Base-by-base conservation (phyloP, 2,797 vertebrate species). In the Podarcis siculus region DNA sequence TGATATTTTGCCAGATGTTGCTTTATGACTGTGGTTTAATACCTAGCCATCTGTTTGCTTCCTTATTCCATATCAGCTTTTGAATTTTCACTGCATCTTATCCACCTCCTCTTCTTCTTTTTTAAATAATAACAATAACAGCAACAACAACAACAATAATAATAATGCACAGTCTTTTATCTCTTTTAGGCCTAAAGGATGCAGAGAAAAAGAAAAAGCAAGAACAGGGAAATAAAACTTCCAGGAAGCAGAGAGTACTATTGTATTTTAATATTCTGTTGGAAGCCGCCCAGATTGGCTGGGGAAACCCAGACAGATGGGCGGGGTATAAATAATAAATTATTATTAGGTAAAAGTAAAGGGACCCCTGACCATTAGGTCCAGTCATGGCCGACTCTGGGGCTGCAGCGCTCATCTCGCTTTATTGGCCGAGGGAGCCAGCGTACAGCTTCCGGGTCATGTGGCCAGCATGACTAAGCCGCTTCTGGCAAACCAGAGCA, bases 41-140 rank as follows among this genome's bases (percentile, higher is more conserved):
- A 94, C 91, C 92, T 94, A 94, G 93, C 95, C 95, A 96, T 95
- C 95, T 96, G 95, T 92, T 95, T 92, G 94, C 89, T 93, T 92
- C 94, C 90, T 67, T 94, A 92, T 90, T 95, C 95, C 92, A 91
- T 93, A 93, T 82, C 90, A 92, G 90, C 88, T 93, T 94, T 75
- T 84, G 87, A 92, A 92, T 93, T 94, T 93, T 95, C 93, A 79
- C 85, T 85, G 91, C 91, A 89, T 91, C 87, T 37, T 79, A 58
- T 58, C 8, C 4, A 25, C 75, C 8, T 15, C 2, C 55, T 32
- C 27, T 8, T 23, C 0, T 58, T 13, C 32, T 86, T 92, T 95
- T 90, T 45, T 1, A 42, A 78, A 90, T 91, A 91, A 95, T 15
- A 61, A 61, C 5, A 61, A 90, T 92, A 91, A 95, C 15, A 67